These are phyloP conservation scores for Cheilosia vulpina DNA, from an alignment of 2,888 invertebrate species.

Conservation along the genomic window DNA sequence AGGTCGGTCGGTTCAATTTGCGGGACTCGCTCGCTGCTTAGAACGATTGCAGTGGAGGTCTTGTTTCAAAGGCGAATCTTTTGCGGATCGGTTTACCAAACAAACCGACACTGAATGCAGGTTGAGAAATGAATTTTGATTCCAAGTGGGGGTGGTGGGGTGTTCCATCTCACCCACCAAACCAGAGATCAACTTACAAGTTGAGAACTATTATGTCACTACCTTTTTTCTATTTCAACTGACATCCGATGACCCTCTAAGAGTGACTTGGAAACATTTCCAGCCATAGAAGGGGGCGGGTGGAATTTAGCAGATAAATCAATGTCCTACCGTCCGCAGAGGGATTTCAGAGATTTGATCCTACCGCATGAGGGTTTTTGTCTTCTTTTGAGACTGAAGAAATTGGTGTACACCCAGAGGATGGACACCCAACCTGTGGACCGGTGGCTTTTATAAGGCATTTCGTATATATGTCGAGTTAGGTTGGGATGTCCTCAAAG, in stretches of 20 bases:
- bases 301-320: conserved; percentile 60
- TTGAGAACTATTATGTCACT: conserved; percentile 45
- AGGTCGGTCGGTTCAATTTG: conserved; percentile 40
- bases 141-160: neutral
- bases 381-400: neutral
- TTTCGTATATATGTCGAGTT: no score
- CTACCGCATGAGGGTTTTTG: conserved; percentile 28
- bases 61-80: conserved; percentile 31
- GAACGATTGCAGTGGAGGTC: conserved; percentile 32
- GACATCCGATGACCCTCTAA: conserved; percentile 3
- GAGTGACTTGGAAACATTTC: conserved; percentile 28
- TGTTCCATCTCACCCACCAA: neutral
- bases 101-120: conserved; percentile 56
- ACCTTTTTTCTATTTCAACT: conserved; percentile 1
- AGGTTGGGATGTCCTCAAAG: no score
- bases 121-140: conserved; percentile 63
- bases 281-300: neutral
- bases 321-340: conserved; percentile 30
- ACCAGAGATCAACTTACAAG: conserved; percentile 46
- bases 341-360: conserved; percentile 28
- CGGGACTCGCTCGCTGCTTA: neutral
- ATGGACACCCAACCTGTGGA: no score
- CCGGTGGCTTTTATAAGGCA: no score
- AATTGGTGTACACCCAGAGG: no score
- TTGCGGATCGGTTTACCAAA: conserved; percentile 57